These are phyloP conservation scores for Nomada lathburiana DNA, from an alignment of 2,888 invertebrate species.

Conservation along the genomic window DNA sequence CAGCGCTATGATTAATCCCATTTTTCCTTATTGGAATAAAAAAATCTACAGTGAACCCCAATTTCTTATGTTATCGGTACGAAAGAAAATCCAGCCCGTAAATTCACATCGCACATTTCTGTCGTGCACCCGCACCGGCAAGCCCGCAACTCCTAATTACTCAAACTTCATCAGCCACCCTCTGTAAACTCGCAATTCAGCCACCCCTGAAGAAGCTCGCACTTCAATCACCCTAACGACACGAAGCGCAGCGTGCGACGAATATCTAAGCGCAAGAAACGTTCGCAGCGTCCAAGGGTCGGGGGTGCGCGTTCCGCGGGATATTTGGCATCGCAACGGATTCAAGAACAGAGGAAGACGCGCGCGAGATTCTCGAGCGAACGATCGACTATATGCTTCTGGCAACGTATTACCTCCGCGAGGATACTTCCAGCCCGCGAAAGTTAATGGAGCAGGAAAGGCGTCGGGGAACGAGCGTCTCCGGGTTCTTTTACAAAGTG, in stretches of 20 bases:
- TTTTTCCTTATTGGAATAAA: no score
- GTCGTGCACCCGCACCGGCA: neutral
- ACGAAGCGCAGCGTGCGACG: neutral
- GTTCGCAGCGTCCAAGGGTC: no score
- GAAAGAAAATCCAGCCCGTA: no score
- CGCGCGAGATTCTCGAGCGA: neutral
- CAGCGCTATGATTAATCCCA: no score
- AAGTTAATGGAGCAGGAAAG: conserved; percentile 44
- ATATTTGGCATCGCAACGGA: conserved; percentile 1
- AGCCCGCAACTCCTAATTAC: neutral
- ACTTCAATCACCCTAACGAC: neutral
- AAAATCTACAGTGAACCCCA: no score
- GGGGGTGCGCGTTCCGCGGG: neutral
- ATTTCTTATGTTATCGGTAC: no score
- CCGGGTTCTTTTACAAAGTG: conserved; percentile 46
- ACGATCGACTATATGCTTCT: neutral
- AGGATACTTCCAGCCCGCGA: conserved; percentile 15
- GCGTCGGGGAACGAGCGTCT: conserved; percentile 25
- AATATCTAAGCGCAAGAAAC: neutral
- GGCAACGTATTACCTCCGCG: neutral
- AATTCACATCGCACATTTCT: no score
- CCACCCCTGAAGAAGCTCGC: neutral
- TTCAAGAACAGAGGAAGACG: neutral
- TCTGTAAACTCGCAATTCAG: neutral
- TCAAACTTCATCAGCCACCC: neutral